Percentiles rank a stretch among this genome's conserved stretches.
Evolutionary conservation across 2,113 vertebrate species (phyloP).

Genomic region (Oncorhynchus kisutch): DNA sequence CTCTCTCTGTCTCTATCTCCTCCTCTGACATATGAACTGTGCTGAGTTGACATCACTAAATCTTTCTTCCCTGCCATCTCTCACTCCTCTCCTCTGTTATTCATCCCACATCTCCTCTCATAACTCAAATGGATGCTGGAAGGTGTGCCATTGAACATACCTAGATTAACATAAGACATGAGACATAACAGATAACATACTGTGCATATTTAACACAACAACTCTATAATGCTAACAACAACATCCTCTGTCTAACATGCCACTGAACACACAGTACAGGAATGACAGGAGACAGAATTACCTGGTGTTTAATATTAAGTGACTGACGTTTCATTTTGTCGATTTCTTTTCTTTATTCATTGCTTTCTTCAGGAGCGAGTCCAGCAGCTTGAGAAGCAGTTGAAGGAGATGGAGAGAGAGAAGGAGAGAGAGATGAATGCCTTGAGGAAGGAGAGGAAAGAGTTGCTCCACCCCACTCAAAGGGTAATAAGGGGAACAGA

Average conservation of each 20-base stretch:
- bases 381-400: conserved; percentile 64
- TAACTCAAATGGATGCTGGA: too few species aligned
- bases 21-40: not conserved
- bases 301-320: not conserved
- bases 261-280: too few species aligned
- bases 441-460: conserved; percentile 64
- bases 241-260: too few species aligned
- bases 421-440: conserved; percentile 66
- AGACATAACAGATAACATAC: not conserved
- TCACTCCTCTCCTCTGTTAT: not conserved
- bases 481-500: conserved; percentile 35
- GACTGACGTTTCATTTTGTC: not conserved
- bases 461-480: conserved; percentile 62
- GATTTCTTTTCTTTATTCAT: not conserved
- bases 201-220: not conserved
- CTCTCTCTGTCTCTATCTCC: conserved; percentile 5
- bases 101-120: not conserved
- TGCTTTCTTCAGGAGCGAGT: conserved; percentile 60
- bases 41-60: not conserved
- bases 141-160: too few species aligned
- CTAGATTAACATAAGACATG: too few species aligned
- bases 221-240: not conserved
- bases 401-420: conserved; percentile 71
- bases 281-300: not conserved
- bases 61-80: not conserved